Evolutionary conservation across 2,113 vertebrate genomes (phyloP), one percentile per base, ranked within the genome.

Genomic region (Noctilio leporinus): DNA sequence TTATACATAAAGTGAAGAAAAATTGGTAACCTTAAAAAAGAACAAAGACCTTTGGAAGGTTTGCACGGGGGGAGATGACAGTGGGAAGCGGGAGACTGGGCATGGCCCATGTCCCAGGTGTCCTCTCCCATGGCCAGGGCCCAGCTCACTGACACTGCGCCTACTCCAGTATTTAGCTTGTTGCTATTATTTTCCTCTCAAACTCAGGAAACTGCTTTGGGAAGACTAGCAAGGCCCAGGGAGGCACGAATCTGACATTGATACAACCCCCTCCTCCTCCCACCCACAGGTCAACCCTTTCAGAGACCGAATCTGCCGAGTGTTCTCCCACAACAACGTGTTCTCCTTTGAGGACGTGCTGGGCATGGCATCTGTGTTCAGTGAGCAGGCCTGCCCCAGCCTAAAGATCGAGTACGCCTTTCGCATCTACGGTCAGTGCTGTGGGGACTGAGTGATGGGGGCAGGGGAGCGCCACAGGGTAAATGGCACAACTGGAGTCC

Each of bases 281-380:
- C 28, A 28, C 69, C 33, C 26, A 16, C 91, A 96, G 96, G 95
- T 97, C 75, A 95, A 96, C 75, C 97, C 97, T 20, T 97, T 97
- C 92, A 43, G 92, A 96, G 97, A 96, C 84, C 72, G 85, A 17
- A 96, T 95, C 95, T 97, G 97, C 96, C 67, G 62, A 7, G 89
- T 98, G 4, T 97, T 97, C 95, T 97, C 97, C 10, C 55, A 96
- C 5, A 26, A 82, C 1, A 28, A 62, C 0, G 17, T 92, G 14
- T 93, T 97, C 70, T 97, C 97, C 8, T 97, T 96, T 5, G 96
- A 97, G 91, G 98, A 98, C 4, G 20, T 96, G 45, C 94, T 93
- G 70, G 95, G 97, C 72, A 95, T 97, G 98, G 97, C 97, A 0
- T 97, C 98, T 0, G 96, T 96, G 85, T 98, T 98, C 87, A 97